Evolutionary conservation across 2,888 invertebrate species (phyloP).

Genomic region (Phytoseiulus persimilis): DNA sequence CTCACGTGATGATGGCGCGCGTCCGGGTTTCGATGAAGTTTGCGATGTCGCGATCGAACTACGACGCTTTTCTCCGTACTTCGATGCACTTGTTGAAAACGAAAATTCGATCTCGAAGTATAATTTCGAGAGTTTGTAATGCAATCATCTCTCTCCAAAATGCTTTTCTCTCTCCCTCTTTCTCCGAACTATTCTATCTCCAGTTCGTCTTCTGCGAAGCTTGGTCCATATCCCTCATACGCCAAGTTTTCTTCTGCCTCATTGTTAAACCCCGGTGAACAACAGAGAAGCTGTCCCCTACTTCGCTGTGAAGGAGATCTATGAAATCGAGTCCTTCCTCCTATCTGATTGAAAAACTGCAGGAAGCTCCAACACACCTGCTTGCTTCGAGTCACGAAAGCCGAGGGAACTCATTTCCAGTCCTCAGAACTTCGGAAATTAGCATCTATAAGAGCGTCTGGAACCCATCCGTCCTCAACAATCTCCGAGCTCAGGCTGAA

Average conservation of each 20-base stretch:
- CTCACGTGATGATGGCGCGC: too few species aligned
- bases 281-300: too few species aligned
- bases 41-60: background rate
- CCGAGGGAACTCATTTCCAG: too few species aligned
- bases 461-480: too few species aligned
- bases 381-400: too few species aligned
- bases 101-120: background rate
- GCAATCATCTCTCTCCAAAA: background rate
- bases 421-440: too few species aligned
- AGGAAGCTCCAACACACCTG: too few species aligned
- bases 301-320: too few species aligned
- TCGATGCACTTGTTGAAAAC: background rate
- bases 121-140: background rate
- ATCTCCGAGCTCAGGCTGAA: too few species aligned
- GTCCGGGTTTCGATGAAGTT: background rate
- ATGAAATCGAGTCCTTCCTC: too few species aligned
- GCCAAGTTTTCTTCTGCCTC: background rate
- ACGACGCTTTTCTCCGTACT: background rate
- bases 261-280: background rate
- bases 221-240: background rate
- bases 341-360: too few species aligned
- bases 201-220: background rate
- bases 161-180: background rate
- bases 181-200: background rate
- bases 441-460: too few species aligned